phyloP scores from a whole-genome alignment of 2,797 vertebrate species.

The Sparus aurata region DNA sequence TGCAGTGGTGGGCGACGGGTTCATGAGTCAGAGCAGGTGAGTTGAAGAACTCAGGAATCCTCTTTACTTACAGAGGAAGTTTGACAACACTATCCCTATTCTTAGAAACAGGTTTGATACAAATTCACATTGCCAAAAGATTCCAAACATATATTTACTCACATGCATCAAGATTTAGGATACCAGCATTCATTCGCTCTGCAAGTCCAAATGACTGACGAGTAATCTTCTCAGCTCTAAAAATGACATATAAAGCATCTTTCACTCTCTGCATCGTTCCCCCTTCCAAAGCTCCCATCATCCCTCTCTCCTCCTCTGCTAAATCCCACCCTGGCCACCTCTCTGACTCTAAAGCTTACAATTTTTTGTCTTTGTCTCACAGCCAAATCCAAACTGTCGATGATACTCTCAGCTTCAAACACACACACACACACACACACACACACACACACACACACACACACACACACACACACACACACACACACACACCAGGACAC shows the following conservation, averaged over 20 bases:
- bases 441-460: neutral
- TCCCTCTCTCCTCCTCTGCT: slow-evolving; percentile 27
- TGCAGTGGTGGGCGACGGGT: slow-evolving; percentile 39
- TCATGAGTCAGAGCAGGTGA: slow-evolving; percentile 16
- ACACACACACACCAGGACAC: neutral
- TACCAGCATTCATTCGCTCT: neutral
- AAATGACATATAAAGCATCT: slow-evolving; percentile 6
- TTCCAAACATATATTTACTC: neutral
- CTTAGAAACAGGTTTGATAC: neutral
- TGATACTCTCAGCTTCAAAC: slow-evolving; percentile 4
- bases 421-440: neutral
- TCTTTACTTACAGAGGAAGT: neutral
- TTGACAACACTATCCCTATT: neutral
- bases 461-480: neutral
- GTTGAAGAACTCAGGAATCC: slow-evolving; percentile 14
- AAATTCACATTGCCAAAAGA: neutral
- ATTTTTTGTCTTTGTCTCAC: slow-evolving; percentile 36
- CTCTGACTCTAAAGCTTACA: slow-evolving; percentile 22
- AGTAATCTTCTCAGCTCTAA: slow-evolving; percentile 8
- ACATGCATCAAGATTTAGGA: neutral
- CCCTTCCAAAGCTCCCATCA: slow-evolving; percentile 38
- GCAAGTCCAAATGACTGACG: neutral
- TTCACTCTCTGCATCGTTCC: neutral
- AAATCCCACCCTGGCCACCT: slow-evolving; percentile 43
- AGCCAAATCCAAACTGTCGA: slow-evolving; percentile 44